Conservation (phyloP, 2,888 invertebrate genomes). For the Chironomus riparius region DNA sequence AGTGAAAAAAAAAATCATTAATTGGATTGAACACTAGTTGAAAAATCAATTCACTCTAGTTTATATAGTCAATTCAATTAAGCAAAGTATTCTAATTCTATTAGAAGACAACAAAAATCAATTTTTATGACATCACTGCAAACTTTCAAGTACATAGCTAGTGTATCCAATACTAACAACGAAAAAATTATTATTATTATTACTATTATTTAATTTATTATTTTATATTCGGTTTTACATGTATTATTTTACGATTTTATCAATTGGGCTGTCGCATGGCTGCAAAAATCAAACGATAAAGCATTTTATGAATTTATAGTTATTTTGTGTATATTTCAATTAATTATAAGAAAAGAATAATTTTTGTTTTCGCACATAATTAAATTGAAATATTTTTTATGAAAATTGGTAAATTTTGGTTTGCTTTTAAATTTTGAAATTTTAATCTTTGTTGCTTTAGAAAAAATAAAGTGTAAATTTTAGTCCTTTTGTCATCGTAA, state of each 20-base stretch:
- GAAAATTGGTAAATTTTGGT: background rate
- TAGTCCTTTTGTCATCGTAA: background rate
- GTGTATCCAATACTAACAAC: background rate
- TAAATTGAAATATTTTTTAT: background rate
- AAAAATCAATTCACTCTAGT: background rate
- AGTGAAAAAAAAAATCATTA: too few species aligned
- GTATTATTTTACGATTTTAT: background rate
- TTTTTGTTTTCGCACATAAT: background rate
- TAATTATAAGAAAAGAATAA: background rate
- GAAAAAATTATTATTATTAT: too few species aligned
- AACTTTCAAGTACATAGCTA: background rate
- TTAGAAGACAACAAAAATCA: background rate
- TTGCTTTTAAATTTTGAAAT: background rate
- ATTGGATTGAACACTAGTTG: background rate
- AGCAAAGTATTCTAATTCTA: background rate
- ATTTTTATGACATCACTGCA: too few species aligned
- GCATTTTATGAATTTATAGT: background rate
- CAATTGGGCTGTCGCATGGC: slow-evolving; percentile 8
- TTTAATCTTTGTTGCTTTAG: background rate
- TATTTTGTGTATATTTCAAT: background rate
- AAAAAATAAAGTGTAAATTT: background rate
- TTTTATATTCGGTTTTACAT: background rate
- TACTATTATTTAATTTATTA: background rate
- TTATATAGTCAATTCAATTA: background rate
- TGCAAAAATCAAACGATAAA: background rate